phyloP scores from a whole-genome alignment of 2,797 vertebrate species.

The Lates japonicus region DNA sequence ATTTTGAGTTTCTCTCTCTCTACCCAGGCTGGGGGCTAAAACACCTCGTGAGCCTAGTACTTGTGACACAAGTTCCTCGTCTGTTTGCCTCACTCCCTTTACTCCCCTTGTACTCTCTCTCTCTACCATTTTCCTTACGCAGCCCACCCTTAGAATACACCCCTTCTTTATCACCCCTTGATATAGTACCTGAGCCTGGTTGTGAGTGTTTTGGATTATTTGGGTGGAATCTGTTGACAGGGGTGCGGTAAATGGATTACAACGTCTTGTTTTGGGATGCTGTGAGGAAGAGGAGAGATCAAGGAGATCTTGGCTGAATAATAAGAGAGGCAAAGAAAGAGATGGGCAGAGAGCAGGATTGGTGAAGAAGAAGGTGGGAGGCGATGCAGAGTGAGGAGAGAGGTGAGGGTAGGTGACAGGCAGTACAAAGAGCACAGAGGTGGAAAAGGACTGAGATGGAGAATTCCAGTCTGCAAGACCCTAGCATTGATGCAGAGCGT shows the following conservation, averaged over 20 bases:
- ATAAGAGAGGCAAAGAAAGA: conserved; percentile 61
- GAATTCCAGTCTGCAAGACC: conserved; percentile 64
- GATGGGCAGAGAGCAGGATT: conserved; percentile 60
- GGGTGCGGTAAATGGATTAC: conserved; percentile 87
- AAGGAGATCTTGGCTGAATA: conserved; percentile 77
- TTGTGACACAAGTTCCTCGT: conserved; percentile 80
- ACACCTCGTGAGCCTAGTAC: too few relatives aligned
- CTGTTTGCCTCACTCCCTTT: conserved; percentile 58
- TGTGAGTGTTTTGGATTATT: conserved; percentile 85
- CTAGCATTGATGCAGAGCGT: conserved; percentile 78
- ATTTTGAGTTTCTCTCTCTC: conserved; percentile 92
- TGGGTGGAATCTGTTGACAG: conserved; percentile 85
- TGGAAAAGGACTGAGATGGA: conserved; percentile 31
- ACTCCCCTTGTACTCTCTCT: conserved; percentile 47
- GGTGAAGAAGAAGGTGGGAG: conserved; percentile 67
- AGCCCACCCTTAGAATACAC: conserved; percentile 70
- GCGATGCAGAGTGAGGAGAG: conserved; percentile 48
- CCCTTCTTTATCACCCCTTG: conserved; percentile 54
- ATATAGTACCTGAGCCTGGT: conserved; percentile 77
- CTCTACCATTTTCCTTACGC: conserved; percentile 36
- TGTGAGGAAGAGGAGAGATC: conserved; percentile 74
- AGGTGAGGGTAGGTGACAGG: conserved; percentile 69
- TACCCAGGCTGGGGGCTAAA: conserved; percentile 82
- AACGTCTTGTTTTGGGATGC: conserved; percentile 85
- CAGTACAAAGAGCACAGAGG: conserved; percentile 33